Evolutionary conservation across 2,888 invertebrate genomes (phyloP), one percentile per base, ranked within the genome.

Genomic region (Rutpela maculata): DNA sequence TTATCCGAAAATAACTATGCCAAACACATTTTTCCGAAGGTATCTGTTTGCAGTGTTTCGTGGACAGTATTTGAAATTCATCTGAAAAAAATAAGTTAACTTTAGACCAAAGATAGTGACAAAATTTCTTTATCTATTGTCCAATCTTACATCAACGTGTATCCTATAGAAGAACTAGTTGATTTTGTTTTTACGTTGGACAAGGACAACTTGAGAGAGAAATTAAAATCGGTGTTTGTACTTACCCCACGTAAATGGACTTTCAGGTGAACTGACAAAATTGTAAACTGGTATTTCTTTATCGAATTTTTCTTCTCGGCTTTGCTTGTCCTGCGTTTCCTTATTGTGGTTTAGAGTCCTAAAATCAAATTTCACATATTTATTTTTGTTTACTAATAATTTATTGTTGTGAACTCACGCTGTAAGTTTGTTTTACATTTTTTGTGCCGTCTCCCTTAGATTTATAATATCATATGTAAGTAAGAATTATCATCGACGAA

Each of bases 181-280:
- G 26, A 26, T 26, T 4, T 26, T 26, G 26, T 26, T 2, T 26
- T 26, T n/a, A 26, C 4, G 22, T 26, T 26, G 22, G 1, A 11
- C 9, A 38, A 38, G 9, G 38, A 38, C 11, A 7, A 5, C 38
- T 38, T 38, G n/a, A 11, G 7, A 11, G 7, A 38, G 11, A 11
- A 1, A 38, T 38, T 38, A 38, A 38, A 59, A 19, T 17, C 7
- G n/a, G n/a, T n/a, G n/a, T n/a, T 15, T 12, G 9, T 43, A 91
- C 70, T 94, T 90, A 7, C 93, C 93, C 96, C 97, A 98, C 0
- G 93, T 95, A 68, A 97, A 90, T 0, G 96, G 95, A 85, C 97
- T 96, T 83, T 96, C 93, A 0, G 93, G 92, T 0, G 97, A 95
- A 0, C 97, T 95, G 0, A 97, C 96, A 89, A 93, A 96, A 90